A percentile compares a stretch with the other conserved stretches of the same genome.
Conservation (phyloP, 2,888 invertebrate species). For the Ceratothoa steindachneri region DNA sequence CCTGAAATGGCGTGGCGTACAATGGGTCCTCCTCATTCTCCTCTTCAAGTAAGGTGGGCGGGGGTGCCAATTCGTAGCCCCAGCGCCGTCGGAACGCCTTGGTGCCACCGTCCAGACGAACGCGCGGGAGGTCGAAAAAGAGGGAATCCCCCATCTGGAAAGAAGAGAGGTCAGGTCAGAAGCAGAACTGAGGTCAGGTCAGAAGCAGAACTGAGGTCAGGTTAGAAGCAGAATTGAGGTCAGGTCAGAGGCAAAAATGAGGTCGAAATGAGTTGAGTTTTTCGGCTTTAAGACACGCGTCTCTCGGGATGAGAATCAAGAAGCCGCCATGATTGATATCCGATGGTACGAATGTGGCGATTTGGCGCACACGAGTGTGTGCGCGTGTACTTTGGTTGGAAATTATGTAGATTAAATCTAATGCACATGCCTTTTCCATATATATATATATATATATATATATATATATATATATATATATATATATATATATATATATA, state of each 20-base stretch:
- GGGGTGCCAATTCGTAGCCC: slow-evolving; percentile 61
- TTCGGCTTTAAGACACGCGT: not conserved
- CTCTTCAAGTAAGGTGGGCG: slow-evolving; percentile 66
- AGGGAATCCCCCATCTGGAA: slow-evolving; percentile 59
- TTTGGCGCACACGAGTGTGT: not conserved
- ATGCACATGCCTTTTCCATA: no score
- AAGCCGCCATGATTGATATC: not conserved
- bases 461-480: no score
- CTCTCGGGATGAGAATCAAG: not conserved
- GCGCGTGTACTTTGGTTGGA: no score
- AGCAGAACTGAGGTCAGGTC: not conserved
- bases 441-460: no score
- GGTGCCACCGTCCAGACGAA: slow-evolving; percentile 67
- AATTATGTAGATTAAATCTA: no score
- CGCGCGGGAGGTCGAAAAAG: slow-evolving; percentile 62
- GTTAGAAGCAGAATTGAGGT: not conserved
- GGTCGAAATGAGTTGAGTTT: not conserved
- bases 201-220: not conserved
- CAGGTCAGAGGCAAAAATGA: not conserved
- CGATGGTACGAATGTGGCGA: not conserved
- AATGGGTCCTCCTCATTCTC: slow-evolving; percentile 50
- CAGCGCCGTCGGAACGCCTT: slow-evolving; percentile 62
- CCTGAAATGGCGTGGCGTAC: slow-evolving; percentile 35
- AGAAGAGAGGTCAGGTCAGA: slow-evolving; percentile 16
- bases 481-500: no score